Evolutionary conservation across 2,888 invertebrate genomes (phyloP).

Genomic region (Latrodectus elegans): DNA sequence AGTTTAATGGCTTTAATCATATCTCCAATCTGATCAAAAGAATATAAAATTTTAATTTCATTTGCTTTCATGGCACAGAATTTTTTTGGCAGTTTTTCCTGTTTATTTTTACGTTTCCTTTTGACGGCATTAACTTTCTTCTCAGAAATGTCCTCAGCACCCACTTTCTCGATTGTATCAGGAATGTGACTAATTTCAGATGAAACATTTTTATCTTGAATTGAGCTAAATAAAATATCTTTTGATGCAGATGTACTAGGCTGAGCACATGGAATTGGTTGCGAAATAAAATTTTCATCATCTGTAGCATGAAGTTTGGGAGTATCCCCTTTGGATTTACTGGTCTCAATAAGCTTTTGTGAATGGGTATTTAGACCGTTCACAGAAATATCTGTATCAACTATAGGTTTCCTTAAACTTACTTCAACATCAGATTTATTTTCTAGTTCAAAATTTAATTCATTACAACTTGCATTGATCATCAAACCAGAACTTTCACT

Average conservation of each 20-base stretch:
- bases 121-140: background rate
- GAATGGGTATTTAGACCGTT: background rate
- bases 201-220: background rate
- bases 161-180: background rate
- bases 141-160: background rate
- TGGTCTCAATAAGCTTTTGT: background rate
- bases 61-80: background rate
- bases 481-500: background rate
- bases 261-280: slow-evolving; percentile 28
- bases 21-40: slow-evolving; percentile 7
- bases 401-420: too few relatives aligned
- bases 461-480: background rate
- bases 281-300: slow-evolving; percentile 27
- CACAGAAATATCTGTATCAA: too few relatives aligned
- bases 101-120: slow-evolving; percentile 20
- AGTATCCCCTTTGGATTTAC: background rate
- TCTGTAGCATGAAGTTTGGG: too few relatives aligned
- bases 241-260: background rate
- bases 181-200: background rate
- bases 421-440: background rate
- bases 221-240: background rate
- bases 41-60: slow-evolving; percentile 18
- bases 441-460: background rate
- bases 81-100: slow-evolving; percentile 6
- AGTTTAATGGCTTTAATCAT: slow-evolving; percentile 27